Evolutionary conservation across 1,140 invertebrate species (phyloP).

Genomic region (Ridgeia piscesae): DNA sequence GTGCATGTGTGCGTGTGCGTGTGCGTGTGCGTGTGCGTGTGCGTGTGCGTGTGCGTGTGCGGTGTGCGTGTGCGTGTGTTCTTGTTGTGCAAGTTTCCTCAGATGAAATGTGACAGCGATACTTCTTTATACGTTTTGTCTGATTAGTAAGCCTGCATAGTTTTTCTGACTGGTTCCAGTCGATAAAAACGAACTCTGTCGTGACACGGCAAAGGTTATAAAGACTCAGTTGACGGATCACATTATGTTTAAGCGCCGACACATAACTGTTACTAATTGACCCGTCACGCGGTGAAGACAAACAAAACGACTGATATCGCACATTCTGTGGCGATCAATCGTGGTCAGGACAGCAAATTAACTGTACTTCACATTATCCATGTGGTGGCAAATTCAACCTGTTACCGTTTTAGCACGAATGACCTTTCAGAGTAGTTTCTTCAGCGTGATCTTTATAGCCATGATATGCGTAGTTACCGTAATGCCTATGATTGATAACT

Average conservation of each 20-base stretch:
- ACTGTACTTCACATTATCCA: background rate
- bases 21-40: no score
- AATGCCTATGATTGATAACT: background rate
- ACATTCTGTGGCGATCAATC: background rate
- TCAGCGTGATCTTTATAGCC: background rate
- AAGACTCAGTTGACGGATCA: background rate
- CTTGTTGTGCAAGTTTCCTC: background rate
- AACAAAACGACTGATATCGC: background rate
- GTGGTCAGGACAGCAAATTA: background rate
- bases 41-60: no score
- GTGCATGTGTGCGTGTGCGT: no score
- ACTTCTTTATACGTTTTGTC: background rate
- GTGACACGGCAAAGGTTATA: background rate
- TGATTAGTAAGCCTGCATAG: background rate
- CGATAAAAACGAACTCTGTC: background rate
- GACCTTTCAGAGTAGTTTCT: background rate
- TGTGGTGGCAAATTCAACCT: background rate
- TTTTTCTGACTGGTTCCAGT: background rate
- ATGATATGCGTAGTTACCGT: no score
- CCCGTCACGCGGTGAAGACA: background rate
- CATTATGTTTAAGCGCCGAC: background rate
- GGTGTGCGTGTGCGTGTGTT: background rate
- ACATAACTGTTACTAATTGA: background rate
- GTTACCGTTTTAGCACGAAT: background rate
- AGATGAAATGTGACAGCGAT: background rate